Evolutionary conservation across 2,888 invertebrate species (phyloP), one percentile per base, ranked within the genome.

Genomic region (Adineta ricciae): DNA sequence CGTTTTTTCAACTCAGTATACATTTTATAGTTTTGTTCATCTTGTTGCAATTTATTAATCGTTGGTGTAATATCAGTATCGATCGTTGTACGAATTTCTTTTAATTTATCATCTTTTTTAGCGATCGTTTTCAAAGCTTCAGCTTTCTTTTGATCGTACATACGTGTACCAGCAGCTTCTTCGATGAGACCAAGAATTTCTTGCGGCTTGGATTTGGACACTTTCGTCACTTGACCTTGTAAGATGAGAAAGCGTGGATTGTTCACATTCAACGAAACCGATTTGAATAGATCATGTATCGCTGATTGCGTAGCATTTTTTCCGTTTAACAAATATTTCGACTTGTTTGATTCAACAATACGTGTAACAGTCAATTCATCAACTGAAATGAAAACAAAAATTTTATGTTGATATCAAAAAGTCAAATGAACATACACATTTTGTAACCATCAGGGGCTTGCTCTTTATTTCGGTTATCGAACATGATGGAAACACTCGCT

Each of bases 231-330:
- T 87, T 96, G 93, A 0, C 99, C 99, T 92, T 99, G 99, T 98
- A 99, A 98, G 89, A 99, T 99, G 54, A 99, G 93, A 91, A 98
- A 99, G 90, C 99, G 97, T 0, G 99, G 99, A 92, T 99, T 99
- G 91, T 99, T 99, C 2, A 99, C 96, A 89, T 99, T 99, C 64
- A 99, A 92, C 89, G 97, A 97, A 11, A 99, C 94, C 0, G 97
- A 96, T 88, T 96, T 95, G 91, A 99, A 99, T 89, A 99, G 92
- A 91, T 99, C 99, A 72, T 94, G 94, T 1, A 98, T 95, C 88
- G 95, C 92, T 89, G 95, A 95, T 91, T 96, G 96, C 87, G 94
- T 94, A 0, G 96, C 96, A 88, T 94, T 94, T 86, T 93, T 93
- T 5, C 97, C 97, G 89, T 99, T 98, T 86, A 99, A 95, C 88